Conservation (phyloP, 2,113 vertebrate species). For the Lamprotornis superbus region DNA sequence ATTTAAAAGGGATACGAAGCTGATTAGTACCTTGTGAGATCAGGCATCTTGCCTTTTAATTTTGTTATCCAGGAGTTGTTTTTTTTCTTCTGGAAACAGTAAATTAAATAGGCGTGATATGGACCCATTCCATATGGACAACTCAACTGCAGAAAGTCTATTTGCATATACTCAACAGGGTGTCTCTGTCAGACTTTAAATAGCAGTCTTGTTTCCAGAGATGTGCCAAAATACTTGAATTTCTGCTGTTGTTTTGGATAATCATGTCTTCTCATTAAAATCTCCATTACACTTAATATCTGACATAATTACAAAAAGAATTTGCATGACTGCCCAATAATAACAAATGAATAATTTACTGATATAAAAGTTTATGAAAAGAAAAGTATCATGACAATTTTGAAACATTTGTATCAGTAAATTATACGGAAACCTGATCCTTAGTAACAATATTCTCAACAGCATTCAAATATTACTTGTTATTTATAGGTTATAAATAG, state of each 20-base stretch:
- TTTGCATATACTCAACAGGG: not conserved
- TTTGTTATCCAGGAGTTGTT: not conserved
- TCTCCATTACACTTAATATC: not conserved
- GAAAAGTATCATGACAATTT: not conserved
- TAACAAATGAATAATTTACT: not conserved
- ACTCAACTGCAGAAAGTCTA: not conserved
- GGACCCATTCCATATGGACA: not conserved
- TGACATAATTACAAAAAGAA: not conserved
- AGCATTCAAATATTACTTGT: not conserved
- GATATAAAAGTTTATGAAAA: not conserved
- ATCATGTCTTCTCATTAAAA: constrained; percentile 5
- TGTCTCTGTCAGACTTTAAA: constrained; percentile 12
- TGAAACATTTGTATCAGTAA: not conserved
- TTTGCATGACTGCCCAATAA: not conserved
- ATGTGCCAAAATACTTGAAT: not conserved
- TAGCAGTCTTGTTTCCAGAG: not conserved
- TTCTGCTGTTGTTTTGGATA: not conserved
- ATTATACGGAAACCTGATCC: not conserved
- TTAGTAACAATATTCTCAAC: not conserved
- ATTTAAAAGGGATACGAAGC: not conserved
- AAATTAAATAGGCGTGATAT: not conserved
- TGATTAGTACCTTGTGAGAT: constrained; percentile 37
- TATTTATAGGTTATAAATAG: not conserved
- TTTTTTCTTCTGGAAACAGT: not conserved
- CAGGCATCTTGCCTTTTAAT: constrained; percentile 15